These are phyloP conservation scores for Ciconia nigra DNA, from an alignment of 2,797 vertebrate genomes.

Conservation along the genomic window DNA sequence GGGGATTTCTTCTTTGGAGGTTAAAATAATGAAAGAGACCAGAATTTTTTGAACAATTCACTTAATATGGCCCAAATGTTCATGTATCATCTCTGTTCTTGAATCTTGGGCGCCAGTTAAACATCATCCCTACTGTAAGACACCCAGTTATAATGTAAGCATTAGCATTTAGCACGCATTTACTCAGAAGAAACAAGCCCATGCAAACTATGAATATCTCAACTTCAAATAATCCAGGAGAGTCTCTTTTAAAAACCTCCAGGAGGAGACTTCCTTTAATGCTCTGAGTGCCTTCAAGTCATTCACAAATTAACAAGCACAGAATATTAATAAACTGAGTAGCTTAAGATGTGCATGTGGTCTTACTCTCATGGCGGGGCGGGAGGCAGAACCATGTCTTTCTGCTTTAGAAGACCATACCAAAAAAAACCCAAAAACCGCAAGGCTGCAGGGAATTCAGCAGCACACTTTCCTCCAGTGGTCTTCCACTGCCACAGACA, in stretches of 20 bases:
- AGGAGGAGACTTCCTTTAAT: constrained; percentile 10
- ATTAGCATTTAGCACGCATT: constrained; percentile 15
- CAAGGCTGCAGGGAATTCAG: not conserved
- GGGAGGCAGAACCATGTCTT: not conserved
- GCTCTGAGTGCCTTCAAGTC: not conserved
- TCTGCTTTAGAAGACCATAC: not conserved
- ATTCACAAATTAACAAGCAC: constrained; percentile 13
- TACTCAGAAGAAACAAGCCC: constrained; percentile 15
- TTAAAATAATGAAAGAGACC: not conserved
- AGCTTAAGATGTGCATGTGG: not conserved
- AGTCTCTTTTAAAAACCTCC: constrained; percentile 1
- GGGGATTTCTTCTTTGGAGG: not conserved
- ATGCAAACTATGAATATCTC: not conserved
- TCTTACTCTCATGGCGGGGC: not conserved
- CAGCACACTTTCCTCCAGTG: not conserved
- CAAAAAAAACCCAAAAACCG: not conserved
- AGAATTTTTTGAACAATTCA: not conserved
- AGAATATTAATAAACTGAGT: not conserved
- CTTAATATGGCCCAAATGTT: not conserved
- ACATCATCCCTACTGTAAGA: not conserved
- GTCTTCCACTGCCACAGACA: not conserved
- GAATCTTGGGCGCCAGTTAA: not conserved
- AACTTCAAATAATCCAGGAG: constrained; percentile 19
- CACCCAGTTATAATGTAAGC: not conserved
- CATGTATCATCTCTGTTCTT: not conserved